These are phyloP conservation scores for Dicentrarchus labrax DNA, from an alignment of 2,113 vertebrate species.

Conservation along the genomic window DNA sequence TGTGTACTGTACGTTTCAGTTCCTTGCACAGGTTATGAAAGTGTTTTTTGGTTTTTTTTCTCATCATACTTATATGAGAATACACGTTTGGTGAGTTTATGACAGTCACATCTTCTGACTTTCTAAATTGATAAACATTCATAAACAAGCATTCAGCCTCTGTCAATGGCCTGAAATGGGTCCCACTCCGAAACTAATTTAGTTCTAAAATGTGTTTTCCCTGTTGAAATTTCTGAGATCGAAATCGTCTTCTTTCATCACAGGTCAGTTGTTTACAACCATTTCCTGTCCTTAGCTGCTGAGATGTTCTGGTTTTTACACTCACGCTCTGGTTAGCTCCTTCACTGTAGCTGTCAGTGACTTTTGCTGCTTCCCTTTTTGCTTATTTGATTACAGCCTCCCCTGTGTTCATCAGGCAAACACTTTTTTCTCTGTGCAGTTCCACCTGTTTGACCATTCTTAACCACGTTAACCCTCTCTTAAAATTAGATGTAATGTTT, in stretches of 20 bases:
- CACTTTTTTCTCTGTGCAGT: too few relatives aligned
- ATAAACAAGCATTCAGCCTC: too few relatives aligned
- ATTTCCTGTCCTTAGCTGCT: background rate
- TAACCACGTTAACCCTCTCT: background rate
- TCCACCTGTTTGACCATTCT: too few relatives aligned
- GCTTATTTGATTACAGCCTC: background rate
- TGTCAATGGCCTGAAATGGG: background rate
- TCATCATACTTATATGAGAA: too few relatives aligned
- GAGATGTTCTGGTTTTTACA: background rate
- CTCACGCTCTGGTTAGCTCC: background rate
- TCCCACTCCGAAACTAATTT: too few relatives aligned
- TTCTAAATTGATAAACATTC: too few relatives aligned
- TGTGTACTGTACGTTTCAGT: background rate
- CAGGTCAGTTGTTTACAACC: background rate
- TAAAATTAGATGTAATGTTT: too few relatives aligned
- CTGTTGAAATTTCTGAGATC: background rate
- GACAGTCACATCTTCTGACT: too few relatives aligned
- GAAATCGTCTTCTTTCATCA: background rate
- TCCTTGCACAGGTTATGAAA: background rate
- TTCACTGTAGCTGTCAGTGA: background rate
- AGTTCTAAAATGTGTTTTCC: background rate
- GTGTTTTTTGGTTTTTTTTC: too few relatives aligned
- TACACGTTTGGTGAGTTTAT: too few relatives aligned
- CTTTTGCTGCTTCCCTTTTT: conserved; percentile 12
- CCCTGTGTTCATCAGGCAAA: background rate